These are phyloP conservation scores for Chironex yamaguchii DNA, from an alignment of 30 jellyfish, hydroid and myxozoan species.

Conservation along the genomic window DNA sequence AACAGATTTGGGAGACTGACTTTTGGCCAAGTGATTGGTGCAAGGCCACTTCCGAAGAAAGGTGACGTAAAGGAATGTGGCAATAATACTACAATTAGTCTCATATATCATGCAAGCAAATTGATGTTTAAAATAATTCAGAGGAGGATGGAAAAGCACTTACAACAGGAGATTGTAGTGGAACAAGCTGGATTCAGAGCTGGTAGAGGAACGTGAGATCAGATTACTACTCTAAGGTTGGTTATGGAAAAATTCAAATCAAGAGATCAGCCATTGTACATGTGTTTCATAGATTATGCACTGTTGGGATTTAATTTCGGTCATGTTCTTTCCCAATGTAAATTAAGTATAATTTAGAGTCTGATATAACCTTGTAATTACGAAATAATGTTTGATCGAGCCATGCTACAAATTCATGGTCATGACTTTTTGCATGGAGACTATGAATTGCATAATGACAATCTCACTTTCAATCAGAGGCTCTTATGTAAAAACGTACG, in stretches of 20 bases:
- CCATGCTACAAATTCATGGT: no score
- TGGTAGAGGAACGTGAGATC: constrained; percentile 35
- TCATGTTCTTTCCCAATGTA: no score
- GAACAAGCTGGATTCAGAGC: constrained; percentile 56
- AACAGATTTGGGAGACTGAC: no score
- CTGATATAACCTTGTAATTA: no score
- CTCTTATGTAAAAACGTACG: no score
- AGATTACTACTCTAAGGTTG: constrained; percentile 22
- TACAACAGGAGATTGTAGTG: not conserved
- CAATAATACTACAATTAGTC: constrained; percentile 21
- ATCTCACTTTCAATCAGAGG: no score
- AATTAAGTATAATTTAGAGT: no score
- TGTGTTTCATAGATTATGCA: constrained; percentile 19
- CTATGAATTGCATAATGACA: no score
- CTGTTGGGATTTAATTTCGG: no score
- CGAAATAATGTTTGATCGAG: no score
- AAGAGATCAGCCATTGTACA: no score
- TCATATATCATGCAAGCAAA: constrained; percentile 33
- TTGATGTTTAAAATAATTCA: constrained; percentile 19
- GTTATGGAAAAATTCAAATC: constrained; percentile 33
- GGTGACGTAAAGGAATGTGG: constrained; percentile 14
- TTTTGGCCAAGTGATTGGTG: constrained; percentile 40
- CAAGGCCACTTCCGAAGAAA: constrained; percentile 42
- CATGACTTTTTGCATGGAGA: no score
- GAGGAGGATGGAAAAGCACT: constrained; percentile 5